A percentile compares a stretch with the other conserved stretches of the same genome.
These are phyloP conservation scores for Arnoldichthys spilopterus DNA, from an alignment of 2,797 vertebrate species.

Conservation along the genomic window DNA sequence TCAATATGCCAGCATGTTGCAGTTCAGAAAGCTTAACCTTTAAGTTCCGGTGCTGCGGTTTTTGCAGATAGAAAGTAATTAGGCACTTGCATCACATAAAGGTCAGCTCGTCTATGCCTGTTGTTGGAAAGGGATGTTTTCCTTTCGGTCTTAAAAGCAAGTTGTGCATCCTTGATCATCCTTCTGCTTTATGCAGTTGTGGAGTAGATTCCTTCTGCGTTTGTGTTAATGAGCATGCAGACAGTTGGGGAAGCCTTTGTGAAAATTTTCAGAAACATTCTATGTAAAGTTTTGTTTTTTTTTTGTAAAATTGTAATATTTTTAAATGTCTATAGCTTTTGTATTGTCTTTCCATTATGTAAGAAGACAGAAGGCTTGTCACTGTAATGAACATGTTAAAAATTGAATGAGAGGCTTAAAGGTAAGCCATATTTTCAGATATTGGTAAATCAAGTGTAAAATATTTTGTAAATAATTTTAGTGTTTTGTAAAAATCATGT, in stretches of 20 bases:
- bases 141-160: constrained; percentile 50
- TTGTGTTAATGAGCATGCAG: background rate
- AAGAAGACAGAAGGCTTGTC: background rate
- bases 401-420: background rate
- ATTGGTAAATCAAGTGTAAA: background rate
- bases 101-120: constrained; percentile 70
- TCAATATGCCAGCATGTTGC: constrained; percentile 67
- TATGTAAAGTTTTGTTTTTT: background rate
- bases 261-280: background rate
- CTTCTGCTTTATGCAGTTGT: background rate
- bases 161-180: background rate
- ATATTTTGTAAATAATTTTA: constrained; percentile 46
- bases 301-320: constrained; percentile 31
- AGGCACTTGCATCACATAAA: constrained; percentile 69
- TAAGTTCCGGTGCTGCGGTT: constrained; percentile 66
- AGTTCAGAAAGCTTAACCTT: constrained; percentile 74
- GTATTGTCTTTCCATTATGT: background rate
- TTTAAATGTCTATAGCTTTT: constrained; percentile 31
- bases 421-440: background rate
- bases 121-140: constrained; percentile 63
- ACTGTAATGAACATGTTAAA: background rate
- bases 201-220: background rate
- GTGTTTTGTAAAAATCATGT: constrained; percentile 43
- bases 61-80: constrained; percentile 76
- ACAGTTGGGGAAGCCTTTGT: too few species aligned